These are phyloP conservation scores for Umimayanthus chanpuru DNA, from an alignment of 92 coral and sea anemone genomes.

Conservation along the genomic window DNA sequence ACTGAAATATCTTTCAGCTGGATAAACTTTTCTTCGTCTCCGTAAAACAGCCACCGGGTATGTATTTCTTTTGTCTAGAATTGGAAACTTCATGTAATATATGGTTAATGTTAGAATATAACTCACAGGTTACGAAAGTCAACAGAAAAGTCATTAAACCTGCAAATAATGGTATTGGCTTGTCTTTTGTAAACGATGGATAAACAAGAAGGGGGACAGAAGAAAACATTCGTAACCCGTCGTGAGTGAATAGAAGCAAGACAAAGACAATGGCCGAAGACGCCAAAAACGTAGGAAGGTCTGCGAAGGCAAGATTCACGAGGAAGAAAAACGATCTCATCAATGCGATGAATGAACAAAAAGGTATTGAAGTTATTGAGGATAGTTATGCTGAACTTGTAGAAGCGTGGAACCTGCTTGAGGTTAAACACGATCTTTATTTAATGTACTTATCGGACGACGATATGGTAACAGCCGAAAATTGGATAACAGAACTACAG, in stretches of 20 bases:
- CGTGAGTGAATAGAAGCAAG: not conserved
- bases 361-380: constrained; percentile 33
- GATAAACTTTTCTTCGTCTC: too few species aligned
- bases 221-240: not conserved
- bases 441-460: not conserved
- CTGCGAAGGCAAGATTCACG: constrained; percentile 19
- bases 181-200: too few species aligned
- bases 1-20: too few species aligned
- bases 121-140: too few species aligned
- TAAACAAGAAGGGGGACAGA: too few species aligned
- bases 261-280: not conserved
- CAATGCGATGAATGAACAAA: constrained; percentile 5
- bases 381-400: constrained; percentile 1
- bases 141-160: too few species aligned
- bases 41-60: too few species aligned
- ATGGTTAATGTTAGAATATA: too few species aligned
- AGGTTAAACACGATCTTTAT: constrained; percentile 28
- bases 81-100: too few species aligned
- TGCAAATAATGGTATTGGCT: too few species aligned
- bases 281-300: not conserved
- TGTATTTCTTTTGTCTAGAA: too few species aligned
- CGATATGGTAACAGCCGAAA: not conserved
- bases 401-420: constrained; percentile 19
- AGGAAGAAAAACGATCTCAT: constrained; percentile 23
- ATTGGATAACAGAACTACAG: not conserved